Base-by-base conservation (phyloP, 2,888 invertebrate species). In the Nomada hirtipes region DNA sequence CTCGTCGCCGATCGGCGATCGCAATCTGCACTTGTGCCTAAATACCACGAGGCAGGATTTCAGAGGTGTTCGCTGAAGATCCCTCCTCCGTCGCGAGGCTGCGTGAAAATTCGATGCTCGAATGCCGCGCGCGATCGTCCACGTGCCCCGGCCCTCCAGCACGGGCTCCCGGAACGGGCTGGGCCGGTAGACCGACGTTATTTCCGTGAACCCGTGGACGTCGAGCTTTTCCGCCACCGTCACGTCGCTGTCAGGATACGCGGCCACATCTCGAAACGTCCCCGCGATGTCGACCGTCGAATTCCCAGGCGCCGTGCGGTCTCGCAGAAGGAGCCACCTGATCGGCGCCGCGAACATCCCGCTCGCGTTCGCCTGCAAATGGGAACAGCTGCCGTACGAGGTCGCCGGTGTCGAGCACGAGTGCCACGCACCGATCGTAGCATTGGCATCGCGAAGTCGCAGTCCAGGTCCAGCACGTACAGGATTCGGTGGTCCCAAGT, bases 161-260 rank as follows among this genome's bases (percentile, higher is more conserved):
- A 90, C 83, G 18, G 90, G 53, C 1, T 75, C 81, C 4, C 82
- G 82, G 9, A 76, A 71, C 0, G 85, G 76, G 78, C 89, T 91
- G 0, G 90, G 89, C 4, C 92, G 90, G 83, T 93, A 93, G 0
- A 91, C 42, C 3, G 92, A 91, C 2, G 69, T 36, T n/a, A 93
- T 64, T n/a, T 83, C 68, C 23, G 89, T 60, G 23, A 79, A 78
- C 59, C 10, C 13, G 4, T 89, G 72, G 0, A 73, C 50, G 0
- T 83, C 71, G 0, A 86, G 18, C 61, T 76, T 82, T 44, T 69
- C 82, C 0, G 87, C 86, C 11, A 93, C 69, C 0, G 90, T 60
- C 4, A 93, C 86, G 50, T 92, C 90, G 76, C 93, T 93, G 72
- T 93, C 92, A 1, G 93, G 91, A 70, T 89, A 91, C 36, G 90